Evolutionary conservation across 2,797 vertebrate genomes (phyloP), one percentile per base, ranked within the genome.

Genomic region (Sarcoramphus papa): DNA sequence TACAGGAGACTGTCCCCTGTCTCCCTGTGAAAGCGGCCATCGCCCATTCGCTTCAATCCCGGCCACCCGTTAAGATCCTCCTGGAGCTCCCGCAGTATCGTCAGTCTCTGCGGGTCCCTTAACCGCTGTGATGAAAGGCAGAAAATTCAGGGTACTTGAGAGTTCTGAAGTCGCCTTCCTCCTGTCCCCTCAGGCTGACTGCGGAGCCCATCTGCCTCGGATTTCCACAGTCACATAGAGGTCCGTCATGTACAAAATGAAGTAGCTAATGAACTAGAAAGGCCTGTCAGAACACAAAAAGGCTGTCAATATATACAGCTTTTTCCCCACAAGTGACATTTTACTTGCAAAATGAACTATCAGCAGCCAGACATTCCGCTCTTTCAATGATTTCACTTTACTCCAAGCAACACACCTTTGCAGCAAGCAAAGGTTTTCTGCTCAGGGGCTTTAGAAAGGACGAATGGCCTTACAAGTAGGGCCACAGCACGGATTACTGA

Each of bases 111-210:
- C 8, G 96, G 84, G 90, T 96, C 95, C 82, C 86, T 85, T 84
- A 92, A 68, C 73, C 1, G 2, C 59, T 45, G 60, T 74, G 96
- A 98, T 98, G 88, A 97, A 98, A 98, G 94, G 85, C 74, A 96
- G 75, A 92, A 81, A 68, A 93, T 70, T 94, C 77, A 23, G 77
- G 88, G 93, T 92, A 95, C 94, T 93, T 28, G 2, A 0, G 80
- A 88, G 93, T 92, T 93, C 94, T 95, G 94, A 97, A 96, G 88
- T 88, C 37, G 51, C 67, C 59, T 41, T 94, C 69, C 88, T 91
- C 89, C 95, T 92, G 93, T 97, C 96, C 97, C 98, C 97, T 98
- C 97, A 97, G 97, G 98, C 98, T 96, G 97, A 95, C 86, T 96
- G 77, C 60, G 18, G 91, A 96, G 97, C 96, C 97, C 98, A 98